A percentile compares a stretch with the other conserved stretches of the same genome.
These are phyloP conservation scores for Nibea albiflora DNA, from an alignment of 2,113 vertebrate species.

Conservation along the genomic window DNA sequence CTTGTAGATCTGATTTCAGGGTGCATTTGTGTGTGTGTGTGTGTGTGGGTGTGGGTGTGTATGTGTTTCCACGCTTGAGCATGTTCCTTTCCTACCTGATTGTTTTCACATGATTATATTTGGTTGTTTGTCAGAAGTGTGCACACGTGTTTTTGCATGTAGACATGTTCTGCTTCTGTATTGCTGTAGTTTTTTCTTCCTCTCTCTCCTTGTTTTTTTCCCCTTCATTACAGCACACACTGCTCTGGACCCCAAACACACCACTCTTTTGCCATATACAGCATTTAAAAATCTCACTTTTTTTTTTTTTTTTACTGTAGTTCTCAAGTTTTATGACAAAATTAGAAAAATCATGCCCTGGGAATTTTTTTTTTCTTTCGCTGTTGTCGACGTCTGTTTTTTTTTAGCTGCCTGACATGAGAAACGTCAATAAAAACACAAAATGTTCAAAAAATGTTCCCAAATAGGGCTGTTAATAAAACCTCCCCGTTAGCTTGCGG, in stretches of 20 bases:
- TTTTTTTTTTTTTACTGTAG: not conserved
- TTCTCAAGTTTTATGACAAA: conserved; percentile 9
- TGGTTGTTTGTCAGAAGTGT: conserved; percentile 13
- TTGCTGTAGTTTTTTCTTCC: not conserved
- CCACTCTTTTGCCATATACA: not conserved
- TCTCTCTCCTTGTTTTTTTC: not conserved
- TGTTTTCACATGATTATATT: not conserved
- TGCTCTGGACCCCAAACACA: not conserved
- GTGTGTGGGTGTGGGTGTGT: conserved; percentile 31
- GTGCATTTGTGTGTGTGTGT: conserved; percentile 9
- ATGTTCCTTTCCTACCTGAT: conserved; percentile 15
- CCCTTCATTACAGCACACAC: not conserved
- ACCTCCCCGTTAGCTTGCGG: conserved; percentile 64
- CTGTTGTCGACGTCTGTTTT: conserved; percentile 1
- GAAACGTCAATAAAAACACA: conserved; percentile 64
- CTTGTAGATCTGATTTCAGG: conserved; percentile 77
- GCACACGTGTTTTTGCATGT: not conserved
- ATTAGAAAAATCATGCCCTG: conserved; percentile 5
- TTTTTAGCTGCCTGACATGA: conserved; percentile 54
- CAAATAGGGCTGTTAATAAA: conserved; percentile 77
- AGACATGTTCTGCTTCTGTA: conserved; percentile 35
- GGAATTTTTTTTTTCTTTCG: not conserved
- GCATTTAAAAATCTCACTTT: conserved; percentile 2
- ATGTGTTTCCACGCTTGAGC: not conserved
- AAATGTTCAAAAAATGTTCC: conserved; percentile 44